Evolutionary conservation across 2,888 invertebrate genomes (phyloP), one percentile per base, ranked within the genome.

Genomic region (Phania funesta): DNA sequence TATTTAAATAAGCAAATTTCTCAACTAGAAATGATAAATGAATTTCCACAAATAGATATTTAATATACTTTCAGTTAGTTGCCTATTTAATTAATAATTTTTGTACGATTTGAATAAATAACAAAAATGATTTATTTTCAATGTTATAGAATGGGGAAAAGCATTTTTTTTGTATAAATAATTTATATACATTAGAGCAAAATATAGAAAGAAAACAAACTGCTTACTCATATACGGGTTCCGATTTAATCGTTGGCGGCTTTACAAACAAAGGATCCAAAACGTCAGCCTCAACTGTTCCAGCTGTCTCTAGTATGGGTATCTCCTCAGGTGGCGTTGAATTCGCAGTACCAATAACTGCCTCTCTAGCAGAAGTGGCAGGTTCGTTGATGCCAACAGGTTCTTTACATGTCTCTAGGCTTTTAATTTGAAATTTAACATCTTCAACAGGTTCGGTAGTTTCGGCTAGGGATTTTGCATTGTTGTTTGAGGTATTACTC

Each of bases 301-400:
- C 82, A 46, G 82, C 82, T 20, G 78, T 82, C 46, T 82, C 48
- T 52, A 74, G 29, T 38, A 64, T 44, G 13, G 77, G 74, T 26
- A 65, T 44, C 6, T 81, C 52, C 38, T 41, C 9, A 9, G 20
- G 16, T 22, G 65, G 26, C 1, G 50, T 16, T 7, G 4, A n/a
- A 18, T 4, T 24, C 38, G 20, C 22, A n/a, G 11, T n/a, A 16
- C 0, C 11, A n/a, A 22, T 24, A n/a, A 13, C 6, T 13, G 35
- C n/a, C 13, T 18, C 22, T 11, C 2, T 5, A 16, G 18, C 24
- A 4, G 52, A 22, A 16, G 22, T 26, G 9, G 0, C 13, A 6
- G 50, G 29, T 6, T 24, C 11, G 3, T 41, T 38, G 8, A 2
- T 5, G 13, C 26, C 2, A 18, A 26, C 4, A 24, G 24, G 2